Evolutionary conservation across 2,113 vertebrate species (phyloP), one percentile per base, ranked within the genome.

Genomic region (Heloderma charlesbogerti): DNA sequence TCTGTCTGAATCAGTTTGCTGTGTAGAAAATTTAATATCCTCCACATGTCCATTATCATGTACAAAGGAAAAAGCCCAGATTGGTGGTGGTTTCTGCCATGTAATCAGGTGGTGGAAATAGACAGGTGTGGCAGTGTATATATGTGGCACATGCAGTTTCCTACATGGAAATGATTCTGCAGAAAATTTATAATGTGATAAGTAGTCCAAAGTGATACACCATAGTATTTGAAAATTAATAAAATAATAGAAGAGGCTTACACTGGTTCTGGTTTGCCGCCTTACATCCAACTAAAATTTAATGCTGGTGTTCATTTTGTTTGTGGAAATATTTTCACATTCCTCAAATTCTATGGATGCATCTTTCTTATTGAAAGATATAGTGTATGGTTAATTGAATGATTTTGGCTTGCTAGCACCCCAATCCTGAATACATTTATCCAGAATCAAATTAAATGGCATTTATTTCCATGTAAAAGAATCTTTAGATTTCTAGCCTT

Each of bases 241-340:
- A 88, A 71, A 45, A 16, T 54, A 81, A 71, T 29, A 51, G 25
- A 37, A 3, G 37, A 54, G 78, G 27, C 71, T 51, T 69, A 69
- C 7, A 37, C 29, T 69, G 40, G 43, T 67, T 69, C 51, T 63
- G 72, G 27, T 60, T 71, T 31, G 5, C 43, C 63, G 15, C 77
- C 67, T 69, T 81, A 22, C 48, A 54, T 7, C 51, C 48, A 69
- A n/a, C 69, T 81, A 51, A 80, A 88, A 67, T 66, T 25, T n/a
- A 69, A 88, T 69, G 87, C n/a, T 71, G n/a, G 45, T 74, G 31
- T 54, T 82, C 82, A 89, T 54, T 80, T 45, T 82, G 15, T 89
- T 89, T 89, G 45, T 31, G 45, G 34, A 82, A 82, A 43, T 48
- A 82, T 5, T 37, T 83, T 89, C 67, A 31, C 88, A 89, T 71